Conservation (phyloP, 2,888 invertebrate species). For the Pelosia muscerda region DNA sequence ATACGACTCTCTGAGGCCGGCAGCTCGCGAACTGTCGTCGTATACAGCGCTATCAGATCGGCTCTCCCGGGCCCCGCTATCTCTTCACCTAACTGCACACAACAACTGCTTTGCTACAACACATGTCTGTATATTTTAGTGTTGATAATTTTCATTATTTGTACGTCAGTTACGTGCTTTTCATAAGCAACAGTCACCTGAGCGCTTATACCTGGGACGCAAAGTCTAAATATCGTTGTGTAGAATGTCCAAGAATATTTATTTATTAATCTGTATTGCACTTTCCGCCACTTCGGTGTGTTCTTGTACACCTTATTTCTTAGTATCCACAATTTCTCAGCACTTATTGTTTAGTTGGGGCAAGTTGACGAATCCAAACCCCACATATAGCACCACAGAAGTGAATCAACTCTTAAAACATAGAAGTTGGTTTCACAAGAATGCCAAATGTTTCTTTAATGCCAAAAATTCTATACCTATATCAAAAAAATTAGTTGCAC, state of each 20-base stretch:
- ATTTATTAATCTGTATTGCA: not conserved
- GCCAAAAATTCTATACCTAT: not conserved
- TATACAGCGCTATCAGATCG: slow-evolving; percentile 78
- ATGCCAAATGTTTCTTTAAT: not conserved
- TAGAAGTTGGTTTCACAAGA: not conserved
- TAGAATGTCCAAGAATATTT: not conserved
- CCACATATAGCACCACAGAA: not conserved
- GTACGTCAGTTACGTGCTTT: not conserved
- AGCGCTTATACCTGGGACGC: not conserved
- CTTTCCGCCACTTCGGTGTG: too few species aligned
- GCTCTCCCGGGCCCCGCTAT: slow-evolving; percentile 63
- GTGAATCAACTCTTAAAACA: not conserved
- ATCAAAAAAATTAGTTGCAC: not conserved
- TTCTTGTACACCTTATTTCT: not conserved
- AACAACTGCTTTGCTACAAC: slow-evolving; percentile 45
- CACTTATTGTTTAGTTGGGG: not conserved
- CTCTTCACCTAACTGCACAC: slow-evolving; percentile 51
- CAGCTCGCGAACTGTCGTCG: slow-evolving; percentile 80
- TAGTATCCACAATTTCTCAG: not conserved
- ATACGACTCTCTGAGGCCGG: slow-evolving; percentile 53
- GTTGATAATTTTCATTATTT: slow-evolving; percentile 26
- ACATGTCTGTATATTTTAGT: slow-evolving; percentile 53
- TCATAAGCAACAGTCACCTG: not conserved
- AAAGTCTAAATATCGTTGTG: too few species aligned
- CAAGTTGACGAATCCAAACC: not conserved